These are phyloP conservation scores for Catagonus wagneri DNA, from an alignment of 2,113 vertebrate species.

Conservation along the genomic window DNA sequence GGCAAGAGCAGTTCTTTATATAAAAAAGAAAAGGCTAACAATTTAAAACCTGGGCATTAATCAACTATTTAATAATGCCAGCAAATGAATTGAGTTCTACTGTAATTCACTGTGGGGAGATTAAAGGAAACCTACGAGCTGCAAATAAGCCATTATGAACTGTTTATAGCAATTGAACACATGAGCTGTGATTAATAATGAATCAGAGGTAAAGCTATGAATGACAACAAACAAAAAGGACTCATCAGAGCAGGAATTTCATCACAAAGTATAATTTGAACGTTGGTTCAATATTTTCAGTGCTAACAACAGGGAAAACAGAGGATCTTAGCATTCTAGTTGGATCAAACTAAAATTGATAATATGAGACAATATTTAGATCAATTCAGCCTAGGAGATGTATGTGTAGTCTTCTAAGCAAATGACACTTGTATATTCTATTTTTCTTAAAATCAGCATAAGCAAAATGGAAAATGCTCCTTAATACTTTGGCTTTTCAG, in stretches of 20 bases:
- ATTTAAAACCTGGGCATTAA: slow-evolving; percentile 73
- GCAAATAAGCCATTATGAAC: slow-evolving; percentile 81
- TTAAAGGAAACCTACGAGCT: slow-evolving; percentile 62
- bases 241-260: slow-evolving; percentile 55
- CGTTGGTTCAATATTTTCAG: slow-evolving; percentile 65
- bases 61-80: slow-evolving; percentile 76
- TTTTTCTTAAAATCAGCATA: slow-evolving; percentile 7
- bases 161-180: slow-evolving; percentile 75
- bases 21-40: slow-evolving; percentile 73
- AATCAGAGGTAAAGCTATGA: slow-evolving; percentile 80
- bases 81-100: slow-evolving; percentile 71
- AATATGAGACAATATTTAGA: slow-evolving; percentile 66
- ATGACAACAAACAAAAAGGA: slow-evolving; percentile 77
- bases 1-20: slow-evolving; percentile 68
- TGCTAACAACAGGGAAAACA: slow-evolving; percentile 65
- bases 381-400: slow-evolving; percentile 31
- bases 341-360: slow-evolving; percentile 39
- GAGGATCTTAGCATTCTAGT: slow-evolving; percentile 50
- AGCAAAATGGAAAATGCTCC: background rate
- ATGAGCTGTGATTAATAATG: slow-evolving; percentile 85
- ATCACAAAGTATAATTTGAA: slow-evolving; percentile 76
- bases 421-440: slow-evolving; percentile 43
- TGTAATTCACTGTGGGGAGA: slow-evolving; percentile 72
- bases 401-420: slow-evolving; percentile 40
- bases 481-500: background rate